phyloP scores from a whole-genome alignment of 2,113 vertebrate species.

The Myotis davidii region DNA sequence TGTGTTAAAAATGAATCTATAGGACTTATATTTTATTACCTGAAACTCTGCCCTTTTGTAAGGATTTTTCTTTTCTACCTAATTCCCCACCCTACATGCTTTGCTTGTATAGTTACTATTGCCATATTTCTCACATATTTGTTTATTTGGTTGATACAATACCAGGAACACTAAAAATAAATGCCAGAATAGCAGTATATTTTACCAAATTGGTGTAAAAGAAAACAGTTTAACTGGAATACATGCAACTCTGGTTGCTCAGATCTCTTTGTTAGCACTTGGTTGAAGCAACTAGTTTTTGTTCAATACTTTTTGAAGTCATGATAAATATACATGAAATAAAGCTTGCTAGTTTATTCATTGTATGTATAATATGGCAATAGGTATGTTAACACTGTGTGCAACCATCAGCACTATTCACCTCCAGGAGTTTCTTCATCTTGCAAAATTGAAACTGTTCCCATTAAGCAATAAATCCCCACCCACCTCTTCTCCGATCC shows the following conservation, averaged over 20 bases:
- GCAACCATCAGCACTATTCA: not conserved
- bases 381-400: not conserved
- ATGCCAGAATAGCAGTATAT: not conserved
- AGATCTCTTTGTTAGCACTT: not conserved
- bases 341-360: not conserved
- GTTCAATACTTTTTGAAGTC: not conserved
- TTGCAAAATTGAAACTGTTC: not conserved
- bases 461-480: accelerated
- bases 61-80: not conserved
- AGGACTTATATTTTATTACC: not conserved
- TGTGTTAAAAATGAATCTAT: not conserved
- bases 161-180: not conserved
- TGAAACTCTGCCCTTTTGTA: not conserved
- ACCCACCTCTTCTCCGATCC: too few species aligned
- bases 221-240: not conserved
- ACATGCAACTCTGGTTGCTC: not conserved
- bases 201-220: not conserved
- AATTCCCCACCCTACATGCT: not conserved
- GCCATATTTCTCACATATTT: not conserved
- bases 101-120: not conserved
- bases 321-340: not conserved
- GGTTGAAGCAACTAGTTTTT: not conserved
- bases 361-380: not conserved
- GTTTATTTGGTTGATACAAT: not conserved
- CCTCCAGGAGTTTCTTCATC: not conserved